These are phyloP conservation scores for Sandelia bainsii DNA, from an alignment of 2,797 vertebrate genomes.

Conservation along the genomic window DNA sequence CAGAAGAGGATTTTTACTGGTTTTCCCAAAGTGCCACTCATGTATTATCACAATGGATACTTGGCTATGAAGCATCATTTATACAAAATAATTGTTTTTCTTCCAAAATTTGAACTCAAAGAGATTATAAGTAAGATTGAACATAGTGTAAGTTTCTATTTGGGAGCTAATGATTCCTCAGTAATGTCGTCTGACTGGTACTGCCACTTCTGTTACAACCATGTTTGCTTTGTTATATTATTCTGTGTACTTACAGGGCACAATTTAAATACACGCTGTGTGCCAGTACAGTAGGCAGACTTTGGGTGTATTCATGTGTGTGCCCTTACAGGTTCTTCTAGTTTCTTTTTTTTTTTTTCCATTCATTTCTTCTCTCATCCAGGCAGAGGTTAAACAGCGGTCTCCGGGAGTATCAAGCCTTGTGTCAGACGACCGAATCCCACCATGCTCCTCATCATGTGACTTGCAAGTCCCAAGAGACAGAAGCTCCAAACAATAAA, in stretches of 20 bases:
- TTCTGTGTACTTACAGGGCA: conserved; percentile 1
- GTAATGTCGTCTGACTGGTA: not conserved
- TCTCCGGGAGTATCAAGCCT: conserved; percentile 66
- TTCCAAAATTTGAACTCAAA: too few relatives aligned
- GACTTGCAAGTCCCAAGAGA: conserved; percentile 38
- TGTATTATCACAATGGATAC: too few relatives aligned
- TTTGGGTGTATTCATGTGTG: not conserved
- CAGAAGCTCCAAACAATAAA: not conserved
- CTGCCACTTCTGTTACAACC: not conserved
- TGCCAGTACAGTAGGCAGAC: not conserved
- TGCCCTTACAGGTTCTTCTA: not conserved
- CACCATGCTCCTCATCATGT: conserved; percentile 58
- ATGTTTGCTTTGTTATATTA: conserved; percentile 8
- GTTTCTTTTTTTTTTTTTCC: not conserved
- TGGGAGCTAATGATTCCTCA: too few relatives aligned
- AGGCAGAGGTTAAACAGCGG: conserved; percentile 78
- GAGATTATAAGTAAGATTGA: not conserved
- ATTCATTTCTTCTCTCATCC: not conserved
- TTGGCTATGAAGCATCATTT: too few relatives aligned
- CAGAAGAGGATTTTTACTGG: not conserved
- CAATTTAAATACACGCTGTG: not conserved
- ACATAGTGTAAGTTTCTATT: too few relatives aligned
- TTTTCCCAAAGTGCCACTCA: not conserved
- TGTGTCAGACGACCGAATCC: conserved; percentile 55
- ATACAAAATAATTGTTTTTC: too few relatives aligned